These are phyloP conservation scores for Drosophila maculinotata DNA, from an alignment of 2,888 invertebrate genomes.

Conservation along the genomic window DNA sequence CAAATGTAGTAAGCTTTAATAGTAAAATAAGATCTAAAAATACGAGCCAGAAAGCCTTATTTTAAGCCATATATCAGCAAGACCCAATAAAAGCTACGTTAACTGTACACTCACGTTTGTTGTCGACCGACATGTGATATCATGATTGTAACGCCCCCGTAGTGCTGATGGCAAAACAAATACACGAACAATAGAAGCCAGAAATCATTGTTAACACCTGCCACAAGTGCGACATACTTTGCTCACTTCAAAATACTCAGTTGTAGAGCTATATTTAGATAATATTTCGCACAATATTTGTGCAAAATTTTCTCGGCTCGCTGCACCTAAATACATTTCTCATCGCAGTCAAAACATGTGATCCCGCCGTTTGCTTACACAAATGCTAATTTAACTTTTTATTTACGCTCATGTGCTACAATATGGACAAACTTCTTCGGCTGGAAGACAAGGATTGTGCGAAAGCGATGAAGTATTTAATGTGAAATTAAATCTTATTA, in stretches of 20 bases:
- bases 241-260: conserved; percentile 36
- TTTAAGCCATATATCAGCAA: conserved; percentile 30
- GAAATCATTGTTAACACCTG: conserved; percentile 42
- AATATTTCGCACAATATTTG: conserved; percentile 43
- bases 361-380: conserved; percentile 50
- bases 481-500: conserved; percentile 54
- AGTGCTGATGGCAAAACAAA: conserved; percentile 3
- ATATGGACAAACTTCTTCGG: neutral
- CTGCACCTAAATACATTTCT: conserved; percentile 36
- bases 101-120: conserved; percentile 46
- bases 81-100: conserved; percentile 14
- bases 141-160: conserved; percentile 33
- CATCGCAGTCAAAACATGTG: conserved; percentile 47
- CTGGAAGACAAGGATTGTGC: conserved; percentile 1
- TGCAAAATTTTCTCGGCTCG: conserved; percentile 38
- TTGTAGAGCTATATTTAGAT: conserved; percentile 50
- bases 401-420: conserved; percentile 1
- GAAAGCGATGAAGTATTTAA: conserved; percentile 19
- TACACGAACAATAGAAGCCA: conserved; percentile 26
- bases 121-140: conserved; percentile 38
- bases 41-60: conserved; percentile 19
- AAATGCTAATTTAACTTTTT: conserved; percentile 49
- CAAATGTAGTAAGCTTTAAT: neutral
- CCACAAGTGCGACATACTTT: conserved; percentile 42
- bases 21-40: too few relatives aligned